These are phyloP conservation scores for Lasius fuliginosus DNA, from an alignment of 2,888 invertebrate species.

Conservation along the genomic window DNA sequence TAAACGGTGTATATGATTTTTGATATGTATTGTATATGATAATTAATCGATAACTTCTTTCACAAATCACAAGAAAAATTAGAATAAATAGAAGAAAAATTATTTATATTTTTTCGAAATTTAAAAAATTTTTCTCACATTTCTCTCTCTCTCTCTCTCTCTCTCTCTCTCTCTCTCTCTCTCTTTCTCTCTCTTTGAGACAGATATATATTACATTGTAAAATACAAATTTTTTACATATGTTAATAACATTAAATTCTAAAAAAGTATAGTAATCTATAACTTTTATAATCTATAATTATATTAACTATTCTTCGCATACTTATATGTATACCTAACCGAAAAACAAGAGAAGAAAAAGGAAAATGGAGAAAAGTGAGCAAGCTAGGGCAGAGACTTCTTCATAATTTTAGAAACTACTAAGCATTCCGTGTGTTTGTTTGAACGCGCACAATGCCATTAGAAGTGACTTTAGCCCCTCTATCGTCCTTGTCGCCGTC, in stretches of 20 bases:
- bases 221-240: neutral
- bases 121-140: neutral
- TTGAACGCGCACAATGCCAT: constrained; percentile 80
- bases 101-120: neutral
- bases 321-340: neutral
- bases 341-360: constrained; percentile 2
- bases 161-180: too few species aligned
- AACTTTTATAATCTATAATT: neutral
- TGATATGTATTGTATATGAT: too few species aligned
- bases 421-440: constrained; percentile 79
- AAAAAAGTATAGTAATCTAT: neutral
- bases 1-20: neutral
- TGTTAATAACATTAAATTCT: neutral
- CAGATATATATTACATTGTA: neutral
- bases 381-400: constrained; percentile 45
- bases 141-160: too few species aligned
- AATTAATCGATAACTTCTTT: neutral
- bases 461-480: constrained; percentile 75
- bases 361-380: constrained; percentile 12
- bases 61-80: neutral
- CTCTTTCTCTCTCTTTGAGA: neutral
- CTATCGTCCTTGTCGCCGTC: constrained; percentile 65
- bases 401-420: constrained; percentile 73
- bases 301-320: neutral
- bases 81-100: neutral